Percentiles rank a stretch among this genome's conserved stretches.
Conservation (phyloP, 2,888 invertebrate genomes). For the Drosophila subsilvestris region DNA sequence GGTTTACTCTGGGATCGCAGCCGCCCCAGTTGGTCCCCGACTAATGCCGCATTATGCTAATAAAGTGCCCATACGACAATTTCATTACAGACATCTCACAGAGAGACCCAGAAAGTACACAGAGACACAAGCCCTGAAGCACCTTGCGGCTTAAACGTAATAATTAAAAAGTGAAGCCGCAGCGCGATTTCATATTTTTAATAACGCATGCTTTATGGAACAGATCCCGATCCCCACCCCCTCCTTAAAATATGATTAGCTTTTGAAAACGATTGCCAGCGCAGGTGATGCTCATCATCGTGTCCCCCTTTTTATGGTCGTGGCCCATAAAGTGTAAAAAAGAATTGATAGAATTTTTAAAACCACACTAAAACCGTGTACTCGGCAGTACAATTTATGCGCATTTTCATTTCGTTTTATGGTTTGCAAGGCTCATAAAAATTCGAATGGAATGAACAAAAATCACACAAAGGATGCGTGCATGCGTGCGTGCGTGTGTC, state of each 20-base stretch:
- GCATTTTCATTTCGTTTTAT: constrained; percentile 74
- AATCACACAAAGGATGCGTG: constrained; percentile 66
- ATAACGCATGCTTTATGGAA: constrained; percentile 36
- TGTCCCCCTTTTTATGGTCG: constrained; percentile 52
- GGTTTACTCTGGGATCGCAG: constrained; percentile 14
- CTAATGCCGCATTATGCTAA: constrained; percentile 64
- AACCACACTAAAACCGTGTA: constrained; percentile 47
- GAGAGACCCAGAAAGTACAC: not conserved
- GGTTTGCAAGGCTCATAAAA: constrained; percentile 70
- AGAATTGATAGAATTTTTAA: constrained; percentile 81
- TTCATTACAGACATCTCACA: constrained; percentile 58
- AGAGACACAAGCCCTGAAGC: not conserved
- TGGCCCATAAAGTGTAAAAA: constrained; percentile 62
- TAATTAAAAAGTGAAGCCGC: constrained; percentile 63
- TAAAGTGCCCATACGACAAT: constrained; percentile 69
- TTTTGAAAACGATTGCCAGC: constrained; percentile 23
- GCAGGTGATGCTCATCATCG: constrained; percentile 33
- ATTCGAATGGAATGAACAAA: constrained; percentile 65
- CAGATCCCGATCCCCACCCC: not conserved
- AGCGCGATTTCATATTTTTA: constrained; percentile 18
- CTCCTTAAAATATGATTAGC: constrained; percentile 34
- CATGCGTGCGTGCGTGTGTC: constrained; percentile 17
- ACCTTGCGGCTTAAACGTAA: constrained; percentile 35
- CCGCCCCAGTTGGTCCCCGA: constrained; percentile 11
- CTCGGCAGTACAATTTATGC: constrained; percentile 65